Evolutionary conservation across 2,113 vertebrate species (phyloP).

Genomic region (Argyrosomus japonicus): DNA sequence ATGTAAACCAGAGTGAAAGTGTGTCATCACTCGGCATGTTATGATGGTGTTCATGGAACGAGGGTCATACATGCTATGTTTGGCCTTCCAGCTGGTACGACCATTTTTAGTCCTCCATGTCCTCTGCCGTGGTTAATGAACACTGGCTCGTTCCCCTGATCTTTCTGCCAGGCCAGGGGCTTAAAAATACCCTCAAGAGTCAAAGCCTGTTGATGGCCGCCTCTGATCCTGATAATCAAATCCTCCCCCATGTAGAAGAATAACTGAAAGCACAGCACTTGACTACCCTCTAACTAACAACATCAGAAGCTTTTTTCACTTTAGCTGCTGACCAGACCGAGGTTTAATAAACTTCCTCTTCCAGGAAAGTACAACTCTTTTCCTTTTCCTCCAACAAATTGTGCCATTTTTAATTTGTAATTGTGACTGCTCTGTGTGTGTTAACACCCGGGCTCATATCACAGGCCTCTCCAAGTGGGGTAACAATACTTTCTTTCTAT

Average conservation of each 20-base stretch:
- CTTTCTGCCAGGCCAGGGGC: conserved; percentile 52
- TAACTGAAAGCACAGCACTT: conserved; percentile 44
- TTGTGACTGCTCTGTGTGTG: conserved; percentile 14
- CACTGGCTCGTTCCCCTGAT: conserved; percentile 62
- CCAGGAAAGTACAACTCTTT: conserved; percentile 23
- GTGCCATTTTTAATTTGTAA: conserved; percentile 48
- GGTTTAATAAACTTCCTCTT: conserved; percentile 48
- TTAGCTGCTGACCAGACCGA: conserved; percentile 34
- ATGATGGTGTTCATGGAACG: conserved; percentile 51
- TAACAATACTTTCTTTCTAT: conserved; percentile 61
- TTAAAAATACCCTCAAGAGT: conserved; percentile 69
- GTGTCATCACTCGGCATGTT: conserved; percentile 63
- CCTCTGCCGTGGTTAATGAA: conserved; percentile 72
- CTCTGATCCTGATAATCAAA: conserved; percentile 70
- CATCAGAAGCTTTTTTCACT: conserved; percentile 47
- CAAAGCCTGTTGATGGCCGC: conserved; percentile 56
- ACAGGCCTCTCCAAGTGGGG: conserved; percentile 1
- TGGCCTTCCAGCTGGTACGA: conserved; percentile 64
- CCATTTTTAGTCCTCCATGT: conserved; percentile 69
- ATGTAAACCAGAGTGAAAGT: conserved; percentile 63
- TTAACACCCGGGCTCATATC: conserved; percentile 41
- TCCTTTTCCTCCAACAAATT: conserved; percentile 47
- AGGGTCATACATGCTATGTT: conserved; percentile 58
- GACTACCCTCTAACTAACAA: conserved; percentile 28
- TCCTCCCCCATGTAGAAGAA: conserved; percentile 36